Conservation (phyloP, 2,888 invertebrate genomes). For the Acrobasis consociella region DNA sequence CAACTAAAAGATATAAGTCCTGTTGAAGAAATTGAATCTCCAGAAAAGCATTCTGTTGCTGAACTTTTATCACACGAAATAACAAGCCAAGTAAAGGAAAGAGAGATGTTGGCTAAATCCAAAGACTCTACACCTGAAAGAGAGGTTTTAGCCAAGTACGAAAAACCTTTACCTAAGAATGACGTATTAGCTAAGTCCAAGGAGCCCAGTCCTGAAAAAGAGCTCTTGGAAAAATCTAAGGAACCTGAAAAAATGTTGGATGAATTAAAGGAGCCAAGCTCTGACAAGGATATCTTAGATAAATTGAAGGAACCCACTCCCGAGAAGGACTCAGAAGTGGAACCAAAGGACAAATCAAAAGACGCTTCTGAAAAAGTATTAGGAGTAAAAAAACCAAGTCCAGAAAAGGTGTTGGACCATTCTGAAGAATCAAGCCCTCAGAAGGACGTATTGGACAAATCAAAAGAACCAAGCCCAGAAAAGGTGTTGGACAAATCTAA, state of each 20-base stretch:
- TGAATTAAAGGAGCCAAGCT: constrained; percentile 4
- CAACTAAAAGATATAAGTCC: background rate
- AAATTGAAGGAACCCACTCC: background rate
- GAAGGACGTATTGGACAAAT: background rate
- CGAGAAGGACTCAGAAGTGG: constrained; percentile 13
- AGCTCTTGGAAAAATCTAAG: too few relatives aligned
- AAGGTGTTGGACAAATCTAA: constrained; percentile 17
- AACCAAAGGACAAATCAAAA: constrained; percentile 12
- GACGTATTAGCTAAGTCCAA: constrained; percentile 15
- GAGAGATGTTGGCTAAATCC: constrained; percentile 5
- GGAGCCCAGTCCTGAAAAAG: constrained; percentile 21
- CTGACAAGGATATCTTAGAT: constrained; percentile 4
- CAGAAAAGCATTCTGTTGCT: background rate
- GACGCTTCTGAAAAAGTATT: background rate
- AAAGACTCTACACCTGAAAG: constrained; percentile 19
- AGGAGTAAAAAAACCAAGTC: constrained; percentile 22
- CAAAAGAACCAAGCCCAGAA: background rate
- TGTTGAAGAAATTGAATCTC: background rate
- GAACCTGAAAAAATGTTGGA: too few relatives aligned
- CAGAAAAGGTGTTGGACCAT: constrained; percentile 20
- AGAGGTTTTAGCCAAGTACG: background rate
- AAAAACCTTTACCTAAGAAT: constrained; percentile 24
- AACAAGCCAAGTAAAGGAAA: constrained; percentile 16
- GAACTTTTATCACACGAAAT: background rate
- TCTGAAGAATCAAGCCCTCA: constrained; percentile 22